These are phyloP conservation scores for Netelia fuscicornis DNA, from an alignment of 2,888 invertebrate genomes.

Conservation along the genomic window DNA sequence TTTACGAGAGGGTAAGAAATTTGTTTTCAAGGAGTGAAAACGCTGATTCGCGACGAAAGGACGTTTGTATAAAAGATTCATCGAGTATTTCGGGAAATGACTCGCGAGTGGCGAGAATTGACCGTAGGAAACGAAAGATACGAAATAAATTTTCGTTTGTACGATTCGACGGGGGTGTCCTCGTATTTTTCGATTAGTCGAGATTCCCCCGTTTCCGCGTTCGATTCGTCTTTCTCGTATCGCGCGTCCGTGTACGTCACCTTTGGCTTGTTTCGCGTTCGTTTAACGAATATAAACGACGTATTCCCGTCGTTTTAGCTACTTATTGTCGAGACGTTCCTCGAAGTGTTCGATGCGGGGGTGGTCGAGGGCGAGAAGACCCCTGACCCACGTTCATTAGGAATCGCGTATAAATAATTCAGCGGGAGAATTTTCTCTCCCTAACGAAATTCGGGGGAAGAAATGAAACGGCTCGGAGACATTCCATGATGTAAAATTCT, in stretches of 20 bases:
- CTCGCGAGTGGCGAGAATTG: neutral
- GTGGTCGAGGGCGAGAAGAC: conserved; percentile 22
- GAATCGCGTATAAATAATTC: conserved; percentile 63
- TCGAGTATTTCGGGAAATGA: neutral
- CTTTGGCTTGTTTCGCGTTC: neutral
- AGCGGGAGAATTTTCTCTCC: conserved; percentile 22
- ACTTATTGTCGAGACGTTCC: conserved; percentile 23
- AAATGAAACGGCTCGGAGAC: no score
- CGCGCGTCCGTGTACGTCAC: conserved; percentile 7
- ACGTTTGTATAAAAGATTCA: conserved; percentile 30
- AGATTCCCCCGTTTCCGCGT: conserved; percentile 43
- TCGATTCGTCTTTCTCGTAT: conserved; percentile 23
- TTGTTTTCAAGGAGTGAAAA: no score
- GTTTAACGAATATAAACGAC: conserved; percentile 56
- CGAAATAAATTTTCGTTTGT: conserved; percentile 58
- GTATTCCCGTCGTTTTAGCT: conserved; percentile 64
- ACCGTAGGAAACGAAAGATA: neutral
- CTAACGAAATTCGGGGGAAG: neutral
- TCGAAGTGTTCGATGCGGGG: conserved; percentile 39
- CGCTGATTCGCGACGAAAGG: no score
- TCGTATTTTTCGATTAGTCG: conserved; percentile 62
- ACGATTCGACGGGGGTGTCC: conserved; percentile 5
- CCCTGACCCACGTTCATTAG: conserved; percentile 51
- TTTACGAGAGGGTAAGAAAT: no score
- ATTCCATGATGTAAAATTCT: no score